Conservation (phyloP, 2,797 vertebrate species). For the Lacerta bilineata region DNA sequence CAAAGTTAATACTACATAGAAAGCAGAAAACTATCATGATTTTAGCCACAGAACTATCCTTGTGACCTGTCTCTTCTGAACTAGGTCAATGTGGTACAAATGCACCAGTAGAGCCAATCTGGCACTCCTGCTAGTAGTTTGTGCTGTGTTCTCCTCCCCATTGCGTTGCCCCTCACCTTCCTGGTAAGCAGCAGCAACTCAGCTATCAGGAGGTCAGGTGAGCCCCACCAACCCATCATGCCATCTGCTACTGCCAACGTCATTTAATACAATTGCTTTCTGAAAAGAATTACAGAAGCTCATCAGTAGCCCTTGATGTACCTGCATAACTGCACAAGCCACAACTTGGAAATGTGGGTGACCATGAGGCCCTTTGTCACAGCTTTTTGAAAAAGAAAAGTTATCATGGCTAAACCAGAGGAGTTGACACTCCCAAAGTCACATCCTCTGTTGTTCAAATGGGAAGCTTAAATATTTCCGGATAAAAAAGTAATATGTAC, state of each 20-base stretch:
- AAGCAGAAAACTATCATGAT: neutral
- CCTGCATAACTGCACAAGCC: constrained; percentile 21
- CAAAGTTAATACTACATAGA: neutral
- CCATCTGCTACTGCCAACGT: neutral
- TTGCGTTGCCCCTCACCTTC: too few relatives aligned
- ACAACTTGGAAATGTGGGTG: constrained; percentile 32
- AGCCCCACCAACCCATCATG: too few relatives aligned
- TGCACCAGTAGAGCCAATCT: too few relatives aligned
- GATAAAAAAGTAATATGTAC: constrained; percentile 63
- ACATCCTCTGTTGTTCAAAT: constrained; percentile 60
- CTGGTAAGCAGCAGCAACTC: too few relatives aligned
- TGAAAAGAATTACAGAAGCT: constrained; percentile 25
- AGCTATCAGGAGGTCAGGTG: too few relatives aligned
- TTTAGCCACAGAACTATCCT: neutral
- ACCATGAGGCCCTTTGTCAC: constrained; percentile 24
- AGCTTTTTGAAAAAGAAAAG: constrained; percentile 22
- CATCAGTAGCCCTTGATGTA: constrained; percentile 34
- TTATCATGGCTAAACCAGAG: constrained; percentile 46
- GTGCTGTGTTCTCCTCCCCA: too few relatives aligned
- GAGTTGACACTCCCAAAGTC: constrained; percentile 58
- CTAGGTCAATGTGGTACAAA: too few relatives aligned
- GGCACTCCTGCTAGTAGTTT: too few relatives aligned
- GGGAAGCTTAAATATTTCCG: constrained; percentile 71
- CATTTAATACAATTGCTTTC: constrained; percentile 14
- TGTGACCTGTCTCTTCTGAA: neutral